Evolutionary conservation across 2,113 vertebrate species (phyloP), one percentile per base, ranked within the genome.

Genomic region (Pholis gunnellus): DNA sequence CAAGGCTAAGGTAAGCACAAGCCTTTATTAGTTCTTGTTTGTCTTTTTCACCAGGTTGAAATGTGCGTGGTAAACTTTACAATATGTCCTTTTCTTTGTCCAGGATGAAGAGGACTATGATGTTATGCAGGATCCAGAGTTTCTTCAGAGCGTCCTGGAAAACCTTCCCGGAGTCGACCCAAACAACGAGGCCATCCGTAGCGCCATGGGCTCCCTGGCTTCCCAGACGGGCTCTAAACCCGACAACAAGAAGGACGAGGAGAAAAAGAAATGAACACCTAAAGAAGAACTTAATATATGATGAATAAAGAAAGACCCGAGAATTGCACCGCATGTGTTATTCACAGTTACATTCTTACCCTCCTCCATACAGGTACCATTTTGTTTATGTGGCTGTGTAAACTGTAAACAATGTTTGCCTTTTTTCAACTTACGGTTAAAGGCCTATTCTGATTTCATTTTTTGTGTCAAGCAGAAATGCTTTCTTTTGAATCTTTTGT

Each of bases 21-120:
- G n/a, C 22, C 56, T 60, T n/a, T 40, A 34, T 29, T 1, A 46
- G n/a, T 38, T 50, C 5, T 22, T 5, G 34, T 27, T 76, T 75
- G 3, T 66, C 6, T 25, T 38, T 42, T 74, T 63, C 2, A 67
- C 54, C 14, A 6, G 20, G 52, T 36, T 96, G 91, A 0, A 96
- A 66, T 94, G 94, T 0, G 11, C 89, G 2, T 95, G 94, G 94
- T 34, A 13, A 82, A 52, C 4, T 18, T 79, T 38, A 29, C 22
- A 65, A 52, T 1, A 48, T 27, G 10, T 54, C 2, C 14, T 65
- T 31, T 40, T 72, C 3, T 81, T 5, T 48, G 5, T 81, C 64
- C 92, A 99, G 97, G 97, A 99, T 78, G 98, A 99, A 29, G 98
- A 99, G 1, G 98, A 99, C 79, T 99, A 99, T 0, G 97, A 99